A percentile compares a stretch with the other conserved stretches of the same genome.
phyloP scores from a whole-genome alignment of 2,888 invertebrate genomes.

The Cybosia mesomella region DNA sequence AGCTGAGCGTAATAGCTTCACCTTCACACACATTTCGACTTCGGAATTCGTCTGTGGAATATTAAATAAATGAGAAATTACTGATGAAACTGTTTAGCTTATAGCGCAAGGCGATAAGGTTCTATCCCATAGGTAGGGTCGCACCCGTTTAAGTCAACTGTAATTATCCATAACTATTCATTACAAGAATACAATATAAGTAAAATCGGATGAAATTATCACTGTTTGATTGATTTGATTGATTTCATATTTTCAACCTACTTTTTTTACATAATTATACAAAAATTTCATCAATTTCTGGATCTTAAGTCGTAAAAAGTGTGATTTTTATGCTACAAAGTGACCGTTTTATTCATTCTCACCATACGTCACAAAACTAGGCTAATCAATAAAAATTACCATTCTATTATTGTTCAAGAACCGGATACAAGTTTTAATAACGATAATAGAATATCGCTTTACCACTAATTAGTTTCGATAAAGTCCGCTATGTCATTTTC shows the following conservation, averaged over 20 bases:
- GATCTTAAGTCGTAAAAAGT: background rate
- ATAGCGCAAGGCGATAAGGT: background rate
- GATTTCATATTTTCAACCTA: background rate
- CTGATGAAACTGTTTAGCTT: background rate
- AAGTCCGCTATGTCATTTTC: conserved; percentile 19
- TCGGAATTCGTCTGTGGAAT: conserved; percentile 93
- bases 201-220: too few species aligned
- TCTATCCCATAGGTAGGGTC: too few species aligned
- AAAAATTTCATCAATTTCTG: too few species aligned
- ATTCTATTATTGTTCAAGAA: conserved; percentile 8
- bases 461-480: conserved; percentile 36
- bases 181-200: too few species aligned
- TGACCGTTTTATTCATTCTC: background rate
- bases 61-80: background rate
- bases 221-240: too few species aligned
- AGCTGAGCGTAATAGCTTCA: conserved; percentile 93
- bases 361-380: background rate
- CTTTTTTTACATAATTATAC: background rate
- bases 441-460: conserved; percentile 34
- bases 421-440: conserved; percentile 30
- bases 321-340: background rate
- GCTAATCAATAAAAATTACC: conserved; percentile 8
- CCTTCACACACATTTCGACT: conserved; percentile 96
- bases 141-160: too few species aligned
- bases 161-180: too few species aligned